Conservation (phyloP, 2,113 vertebrate genomes). For the Phoenicopterus ruber region DNA sequence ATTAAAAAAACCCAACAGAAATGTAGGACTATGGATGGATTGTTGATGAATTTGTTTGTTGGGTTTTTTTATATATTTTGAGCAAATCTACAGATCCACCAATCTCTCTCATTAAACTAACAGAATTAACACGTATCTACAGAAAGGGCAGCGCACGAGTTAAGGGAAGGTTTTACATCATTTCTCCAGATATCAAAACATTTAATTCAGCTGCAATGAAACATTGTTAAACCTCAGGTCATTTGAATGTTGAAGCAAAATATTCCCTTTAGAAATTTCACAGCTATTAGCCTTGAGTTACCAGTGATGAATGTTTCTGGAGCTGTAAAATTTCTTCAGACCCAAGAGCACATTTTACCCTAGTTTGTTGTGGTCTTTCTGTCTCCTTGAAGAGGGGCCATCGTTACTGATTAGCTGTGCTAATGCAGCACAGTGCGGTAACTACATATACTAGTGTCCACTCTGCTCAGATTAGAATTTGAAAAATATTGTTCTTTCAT, state of each 20-base stretch:
- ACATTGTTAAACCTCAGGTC: neutral
- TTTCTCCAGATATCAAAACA: constrained; percentile 20
- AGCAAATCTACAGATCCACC: neutral
- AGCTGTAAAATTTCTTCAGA: constrained; percentile 14
- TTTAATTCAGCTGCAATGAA: constrained; percentile 24
- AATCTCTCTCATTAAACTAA: neutral
- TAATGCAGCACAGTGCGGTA: neutral
- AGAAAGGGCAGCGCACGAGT: neutral
- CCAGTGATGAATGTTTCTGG: constrained; percentile 12
- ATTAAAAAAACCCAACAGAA: neutral
- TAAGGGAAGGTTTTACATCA: neutral
- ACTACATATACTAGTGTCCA: neutral
- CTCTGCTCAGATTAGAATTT: neutral
- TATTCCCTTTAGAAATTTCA: constrained; percentile 46
- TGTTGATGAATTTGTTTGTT: neutral
- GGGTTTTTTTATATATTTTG: neutral
- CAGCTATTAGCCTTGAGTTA: constrained; percentile 42
- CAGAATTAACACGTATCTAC: neutral
- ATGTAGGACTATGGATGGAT: neutral
- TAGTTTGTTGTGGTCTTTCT: constrained; percentile 27
- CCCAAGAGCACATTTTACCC: constrained; percentile 33
- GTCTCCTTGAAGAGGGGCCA: neutral
- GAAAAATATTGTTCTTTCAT: neutral
- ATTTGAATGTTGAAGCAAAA: constrained; percentile 61
- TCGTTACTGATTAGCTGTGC: neutral